These are phyloP conservation scores for Syngnathus floridae DNA, from an alignment of 2,113 vertebrate species.

Conservation along the genomic window DNA sequence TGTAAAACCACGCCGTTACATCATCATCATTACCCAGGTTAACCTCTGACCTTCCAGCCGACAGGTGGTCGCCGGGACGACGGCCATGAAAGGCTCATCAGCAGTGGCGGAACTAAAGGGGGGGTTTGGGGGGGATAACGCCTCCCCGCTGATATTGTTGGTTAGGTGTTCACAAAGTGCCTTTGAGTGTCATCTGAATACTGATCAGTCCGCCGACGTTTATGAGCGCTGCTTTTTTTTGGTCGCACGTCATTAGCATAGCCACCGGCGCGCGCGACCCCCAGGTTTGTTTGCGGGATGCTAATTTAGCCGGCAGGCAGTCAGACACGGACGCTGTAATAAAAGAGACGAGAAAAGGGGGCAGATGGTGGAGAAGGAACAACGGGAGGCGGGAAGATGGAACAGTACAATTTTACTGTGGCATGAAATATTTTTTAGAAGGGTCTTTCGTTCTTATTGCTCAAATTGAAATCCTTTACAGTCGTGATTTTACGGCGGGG, in stretches of 20 bases:
- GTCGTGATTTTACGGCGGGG: not conserved
- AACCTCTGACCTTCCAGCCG: not conserved
- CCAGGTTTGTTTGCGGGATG: conserved; percentile 4
- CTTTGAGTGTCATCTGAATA: not conserved
- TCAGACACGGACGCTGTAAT: not conserved
- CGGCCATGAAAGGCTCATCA: not conserved
- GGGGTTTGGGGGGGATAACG: too few species aligned
- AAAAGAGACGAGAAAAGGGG: not conserved
- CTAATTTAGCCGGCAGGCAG: conserved; percentile 14
- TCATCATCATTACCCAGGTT: not conserved
- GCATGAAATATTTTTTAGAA: not conserved
- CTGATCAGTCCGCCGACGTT: conserved; percentile 1
- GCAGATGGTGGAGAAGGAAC: not conserved
- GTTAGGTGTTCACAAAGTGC: not conserved
- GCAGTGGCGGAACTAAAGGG: too few species aligned
- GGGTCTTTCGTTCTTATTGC: too few species aligned
- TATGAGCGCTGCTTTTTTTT: not conserved
- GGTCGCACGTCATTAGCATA: conserved; percentile 3
- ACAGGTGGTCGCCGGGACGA: not conserved
- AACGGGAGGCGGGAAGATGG: not conserved
- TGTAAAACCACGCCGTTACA: not conserved
- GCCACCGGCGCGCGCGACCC: not conserved
- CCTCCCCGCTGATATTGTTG: too few species aligned
- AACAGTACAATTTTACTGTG: not conserved
- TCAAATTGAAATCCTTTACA: not conserved